These are phyloP conservation scores for Lemur catta DNA, from an alignment of 2,797 vertebrate species.

Conservation along the genomic window DNA sequence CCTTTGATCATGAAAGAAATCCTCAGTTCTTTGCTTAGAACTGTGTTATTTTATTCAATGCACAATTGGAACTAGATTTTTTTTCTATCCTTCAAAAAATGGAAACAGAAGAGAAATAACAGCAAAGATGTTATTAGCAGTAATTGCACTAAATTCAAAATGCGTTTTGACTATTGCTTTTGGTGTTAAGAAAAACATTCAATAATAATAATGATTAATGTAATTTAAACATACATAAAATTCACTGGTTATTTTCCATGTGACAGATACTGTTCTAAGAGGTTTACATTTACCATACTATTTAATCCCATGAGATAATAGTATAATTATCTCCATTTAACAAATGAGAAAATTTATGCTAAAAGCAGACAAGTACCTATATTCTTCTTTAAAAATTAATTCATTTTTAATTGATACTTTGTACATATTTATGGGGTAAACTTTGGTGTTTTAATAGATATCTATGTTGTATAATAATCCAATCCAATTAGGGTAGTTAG, in stretches of 20 bases:
- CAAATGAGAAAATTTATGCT: neutral
- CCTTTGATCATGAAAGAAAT: neutral
- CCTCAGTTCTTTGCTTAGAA: neutral
- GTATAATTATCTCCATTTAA: neutral
- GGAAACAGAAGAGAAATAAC: constrained; percentile 4
- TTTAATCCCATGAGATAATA: neutral
- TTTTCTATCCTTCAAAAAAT: neutral
- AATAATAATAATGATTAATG: neutral
- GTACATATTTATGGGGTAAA: neutral
- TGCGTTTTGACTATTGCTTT: neutral
- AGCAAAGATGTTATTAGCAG: neutral
- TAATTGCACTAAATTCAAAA: neutral
- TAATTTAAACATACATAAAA: neutral
- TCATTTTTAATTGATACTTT: neutral
- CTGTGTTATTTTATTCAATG: neutral
- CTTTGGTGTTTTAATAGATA: neutral
- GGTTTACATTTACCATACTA: neutral
- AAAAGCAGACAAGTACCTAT: neutral
- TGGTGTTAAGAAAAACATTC: neutral
- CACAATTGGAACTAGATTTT: neutral
- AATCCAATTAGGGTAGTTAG: neutral
- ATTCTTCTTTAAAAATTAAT: neutral
- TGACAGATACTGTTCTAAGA: neutral
- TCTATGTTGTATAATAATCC: neutral
- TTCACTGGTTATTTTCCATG: neutral